Base-by-base conservation (phyloP, 2,888 invertebrate species). In the Spicauda simplicius region DNA sequence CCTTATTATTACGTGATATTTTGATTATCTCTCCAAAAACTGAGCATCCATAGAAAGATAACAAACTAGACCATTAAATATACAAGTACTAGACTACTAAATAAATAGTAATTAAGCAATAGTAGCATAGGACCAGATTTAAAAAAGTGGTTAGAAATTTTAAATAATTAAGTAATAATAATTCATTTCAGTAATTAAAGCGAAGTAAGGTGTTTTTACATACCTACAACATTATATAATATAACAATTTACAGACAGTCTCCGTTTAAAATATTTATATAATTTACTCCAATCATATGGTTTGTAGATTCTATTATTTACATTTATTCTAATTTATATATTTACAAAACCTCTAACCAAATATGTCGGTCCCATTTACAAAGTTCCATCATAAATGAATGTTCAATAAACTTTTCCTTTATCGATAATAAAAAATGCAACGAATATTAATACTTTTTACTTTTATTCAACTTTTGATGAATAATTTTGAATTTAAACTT, bases 241-340 rank as follows among this genome's bases (percentile, higher is more conserved):
- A n/a, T n/a, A 52, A 20, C 20, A 58, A 19, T 10, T 58, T 58
- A 58, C 58, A 58, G 41, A 45, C 45, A 58, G 20, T 14, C 58
- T 41, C 19, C 58, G 45, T 20, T 45, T 45, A 4, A 45, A 3
- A 45, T 41, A 41, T 45, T n/a, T 45, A 45, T 45, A n/a, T 45
- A n/a, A 6, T 0, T 45, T 45, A n/a, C 45, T n/a, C n/a, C 14
- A 10, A 2, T 14, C 41, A 1, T n/a, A n/a, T n/a, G 4, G 33
- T 33, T 33, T 25, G 25, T 55, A 7, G 33, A 10, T 33, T 33
- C 33, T 55, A n/a, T 10, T 55, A 55, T 55, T 55, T 55, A 55
- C 55, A 55, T 25, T n/a, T 55, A 55, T 33, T 45, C 45, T 45
- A n/a, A n/a, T 12, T 55, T 25, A 25, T n/a, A 55, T 55, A 55